Base-by-base conservation (phyloP, 2,113 vertebrate genomes). In the Myodes glareolus region DNA sequence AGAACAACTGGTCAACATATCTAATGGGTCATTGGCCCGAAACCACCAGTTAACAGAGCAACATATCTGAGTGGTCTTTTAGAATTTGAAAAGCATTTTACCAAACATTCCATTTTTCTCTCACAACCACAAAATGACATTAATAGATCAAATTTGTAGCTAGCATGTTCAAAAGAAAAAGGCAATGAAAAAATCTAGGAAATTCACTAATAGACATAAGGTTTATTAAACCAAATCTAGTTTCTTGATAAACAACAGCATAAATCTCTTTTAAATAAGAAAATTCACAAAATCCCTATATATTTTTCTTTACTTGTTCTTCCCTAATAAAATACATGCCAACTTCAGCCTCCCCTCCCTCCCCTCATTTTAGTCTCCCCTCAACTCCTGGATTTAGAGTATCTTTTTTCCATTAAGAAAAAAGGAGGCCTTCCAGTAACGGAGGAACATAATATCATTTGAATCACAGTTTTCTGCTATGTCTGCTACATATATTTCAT, bases 21-120 rank as follows among this genome's bases (percentile, higher is more conserved):
- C n/a, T 52, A 55, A 36, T 16, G 39, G 23, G 33, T 52, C 1
- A 63, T 76, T 93, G 45, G 9, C 4, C 1, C 93, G 45, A 13
- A 97, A 90, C 12, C 16, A 82, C n/a, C 45, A 91, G 39, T 45
- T 85, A 90, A 58, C 39, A 94, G 21, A 85, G 72, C 3, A 82
- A 75, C 61, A 12, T 36, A 72, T 45, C 27, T 33, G 45, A 63
- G 17, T 2, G 9, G 12, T 77, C 39, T 13, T 80, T 88, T 67
- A 29, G 70, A 88, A 92, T 90, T 96, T 87, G 52, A 33, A 88
- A 80, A 82, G 25, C 52, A 75, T 84, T 90, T 94, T 73, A 29
- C 5, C 1, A 75, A 25, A 93, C 27, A 84, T 89, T 14, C 65
- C 33, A 90, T 39, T 77, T 73, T 33, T 88, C 42, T 29, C 45